Evolutionary conservation across 2,113 vertebrate genomes (phyloP).

Genomic region (Cheirogaleus medius): DNA sequence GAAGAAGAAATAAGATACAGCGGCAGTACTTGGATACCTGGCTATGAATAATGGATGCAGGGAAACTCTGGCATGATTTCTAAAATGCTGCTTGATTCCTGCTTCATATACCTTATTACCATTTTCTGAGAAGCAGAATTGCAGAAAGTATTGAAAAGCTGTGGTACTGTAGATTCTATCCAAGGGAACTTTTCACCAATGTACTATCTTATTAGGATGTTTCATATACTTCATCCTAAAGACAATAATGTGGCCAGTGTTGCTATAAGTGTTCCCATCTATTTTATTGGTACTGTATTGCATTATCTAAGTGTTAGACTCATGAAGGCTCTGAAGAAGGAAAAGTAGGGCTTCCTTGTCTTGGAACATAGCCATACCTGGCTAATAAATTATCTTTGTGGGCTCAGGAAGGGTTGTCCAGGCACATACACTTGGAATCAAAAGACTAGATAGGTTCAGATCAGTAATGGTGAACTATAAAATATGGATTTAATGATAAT

Average conservation of each 20-base stretch:
- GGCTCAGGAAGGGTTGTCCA: background rate
- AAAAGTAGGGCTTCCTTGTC: background rate
- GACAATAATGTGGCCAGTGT: background rate
- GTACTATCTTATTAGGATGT: background rate
- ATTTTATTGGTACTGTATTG: background rate
- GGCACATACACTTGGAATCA: background rate
- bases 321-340: background rate
- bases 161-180: background rate
- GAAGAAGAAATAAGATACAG: background rate
- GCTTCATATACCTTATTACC: background rate
- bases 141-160: background rate
- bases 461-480: background rate
- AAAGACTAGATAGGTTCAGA: background rate
- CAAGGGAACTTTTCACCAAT: background rate
- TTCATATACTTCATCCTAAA: background rate
- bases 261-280: background rate
- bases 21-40: background rate
- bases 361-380: background rate
- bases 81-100: background rate
- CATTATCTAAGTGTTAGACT: background rate
- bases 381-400: background rate
- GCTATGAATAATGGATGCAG: background rate
- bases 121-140: background rate
- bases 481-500: background rate
- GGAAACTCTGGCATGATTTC: background rate